Percentiles rank a stretch among this genome's conserved stretches.
Conservation (phyloP, 2,888 invertebrate genomes). For the Tetranychus truncatus region DNA sequence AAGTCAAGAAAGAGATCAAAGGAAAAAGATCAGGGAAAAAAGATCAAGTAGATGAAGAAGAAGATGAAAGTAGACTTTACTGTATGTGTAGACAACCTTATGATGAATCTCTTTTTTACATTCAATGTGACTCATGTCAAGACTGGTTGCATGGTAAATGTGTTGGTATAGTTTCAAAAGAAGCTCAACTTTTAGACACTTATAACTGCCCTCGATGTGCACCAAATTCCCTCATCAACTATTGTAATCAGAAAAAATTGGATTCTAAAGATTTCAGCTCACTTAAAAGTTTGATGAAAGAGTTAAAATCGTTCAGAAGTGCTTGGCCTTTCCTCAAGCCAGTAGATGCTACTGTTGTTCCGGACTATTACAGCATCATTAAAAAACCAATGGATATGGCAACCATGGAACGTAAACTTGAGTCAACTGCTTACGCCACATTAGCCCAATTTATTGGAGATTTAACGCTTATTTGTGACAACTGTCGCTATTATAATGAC, state of each 20-base stretch:
- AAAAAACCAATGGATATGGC: constrained; percentile 92
- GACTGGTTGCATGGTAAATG: constrained; percentile 98
- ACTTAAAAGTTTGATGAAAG: constrained; percentile 64
- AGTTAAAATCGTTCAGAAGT: constrained; percentile 62
- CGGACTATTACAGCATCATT: constrained; percentile 86
- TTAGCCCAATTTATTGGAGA: constrained; percentile 89
- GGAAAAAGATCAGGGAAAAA: constrained; percentile 13
- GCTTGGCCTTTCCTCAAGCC: constrained; percentile 97
- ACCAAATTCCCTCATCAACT: constrained; percentile 67
- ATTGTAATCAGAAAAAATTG: constrained; percentile 66
- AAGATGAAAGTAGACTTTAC: constrained; percentile 53
- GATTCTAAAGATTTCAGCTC: constrained; percentile 59
- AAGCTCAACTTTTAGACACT: constrained; percentile 83
- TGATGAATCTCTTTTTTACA: constrained; percentile 96
- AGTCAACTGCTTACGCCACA: constrained; percentile 59
- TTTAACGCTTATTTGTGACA: constrained; percentile 95
- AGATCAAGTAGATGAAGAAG: background rate
- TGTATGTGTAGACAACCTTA: constrained; percentile 90
- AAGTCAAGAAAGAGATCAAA: constrained; percentile 16
- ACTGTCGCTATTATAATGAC: constrained; percentile 92
- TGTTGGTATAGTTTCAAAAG: constrained; percentile 79
- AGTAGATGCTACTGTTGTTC: constrained; percentile 83
- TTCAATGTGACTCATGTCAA: constrained; percentile 94
- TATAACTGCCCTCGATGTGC: constrained; percentile 93
- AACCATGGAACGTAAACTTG: constrained; percentile 70